A percentile compares a stretch with the other conserved stretches of the same genome.
phyloP scores from a whole-genome alignment of 2,797 vertebrate species.

The Tragopan temminckii region DNA sequence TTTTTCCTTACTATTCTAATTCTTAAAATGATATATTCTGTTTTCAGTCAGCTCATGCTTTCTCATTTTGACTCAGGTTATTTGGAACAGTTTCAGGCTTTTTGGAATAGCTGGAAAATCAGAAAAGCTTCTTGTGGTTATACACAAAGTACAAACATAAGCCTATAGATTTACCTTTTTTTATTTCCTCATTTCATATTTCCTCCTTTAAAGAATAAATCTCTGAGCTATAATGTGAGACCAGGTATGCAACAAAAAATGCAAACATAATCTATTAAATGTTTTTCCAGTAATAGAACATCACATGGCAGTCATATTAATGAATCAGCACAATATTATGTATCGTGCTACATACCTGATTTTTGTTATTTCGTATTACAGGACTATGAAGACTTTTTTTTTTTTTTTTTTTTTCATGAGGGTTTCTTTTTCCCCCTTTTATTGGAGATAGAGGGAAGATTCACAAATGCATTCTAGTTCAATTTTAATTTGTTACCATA shows the following conservation, averaged over 20 bases:
- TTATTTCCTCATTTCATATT: constrained; percentile 45
- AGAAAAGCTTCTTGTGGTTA: constrained; percentile 3
- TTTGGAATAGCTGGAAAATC: constrained; percentile 22
- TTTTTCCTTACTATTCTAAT: constrained; percentile 32
- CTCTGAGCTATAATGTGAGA: neutral
- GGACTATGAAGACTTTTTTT: neutral
- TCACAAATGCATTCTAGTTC: neutral
- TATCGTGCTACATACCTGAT: neutral
- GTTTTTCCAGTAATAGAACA: constrained; percentile 5
- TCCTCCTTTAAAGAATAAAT: constrained; percentile 39
- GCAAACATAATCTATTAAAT: constrained; percentile 11
- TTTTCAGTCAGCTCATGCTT: constrained; percentile 29
- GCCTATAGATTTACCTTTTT: neutral
- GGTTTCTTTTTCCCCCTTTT: neutral
- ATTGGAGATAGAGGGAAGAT: neutral
- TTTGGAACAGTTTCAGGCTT: constrained; percentile 37
- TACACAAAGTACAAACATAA: constrained; percentile 30
- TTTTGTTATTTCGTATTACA: neutral
- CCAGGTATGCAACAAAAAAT: neutral
- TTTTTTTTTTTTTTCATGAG: too few species aligned
- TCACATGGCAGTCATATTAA: neutral
- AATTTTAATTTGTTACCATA: neutral
- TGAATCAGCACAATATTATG: neutral
- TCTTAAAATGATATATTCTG: constrained; percentile 7
- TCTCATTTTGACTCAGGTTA: constrained; percentile 17